phyloP scores from a whole-genome alignment of 2,888 invertebrate species.

The Drosophila nigricruria region DNA sequence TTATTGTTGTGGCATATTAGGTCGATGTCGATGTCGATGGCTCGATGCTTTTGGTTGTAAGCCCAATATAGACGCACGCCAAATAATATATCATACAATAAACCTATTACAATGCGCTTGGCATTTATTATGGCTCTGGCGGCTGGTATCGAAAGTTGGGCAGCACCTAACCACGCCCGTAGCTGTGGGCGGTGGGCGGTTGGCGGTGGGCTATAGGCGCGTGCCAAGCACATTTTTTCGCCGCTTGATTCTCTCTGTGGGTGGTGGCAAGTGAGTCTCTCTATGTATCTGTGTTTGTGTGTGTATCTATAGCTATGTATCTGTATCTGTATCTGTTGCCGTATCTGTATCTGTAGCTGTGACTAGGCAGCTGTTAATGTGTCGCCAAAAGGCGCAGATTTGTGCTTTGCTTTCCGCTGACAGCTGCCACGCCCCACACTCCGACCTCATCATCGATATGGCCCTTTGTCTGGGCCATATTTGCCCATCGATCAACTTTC shows the following conservation, averaged over 20 bases:
- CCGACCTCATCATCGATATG: background rate
- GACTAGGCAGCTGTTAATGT: slow-evolving; percentile 58
- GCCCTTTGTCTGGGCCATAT: slow-evolving; percentile 48
- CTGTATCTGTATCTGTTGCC: slow-evolving; percentile 13
- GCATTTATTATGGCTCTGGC: slow-evolving; percentile 35
- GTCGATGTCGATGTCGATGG: slow-evolving; percentile 13
- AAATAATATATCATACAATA: slow-evolving; percentile 75
- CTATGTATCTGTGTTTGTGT: background rate
- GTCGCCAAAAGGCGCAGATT: slow-evolving; percentile 41
- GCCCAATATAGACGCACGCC: slow-evolving; percentile 33
- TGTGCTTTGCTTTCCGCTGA: slow-evolving; percentile 29
- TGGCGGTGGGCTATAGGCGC: slow-evolving; percentile 38
- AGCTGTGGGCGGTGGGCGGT: slow-evolving; percentile 17
- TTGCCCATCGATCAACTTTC: slow-evolving; percentile 73
- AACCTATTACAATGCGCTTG: slow-evolving; percentile 64
- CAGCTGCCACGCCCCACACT: slow-evolving; percentile 15
- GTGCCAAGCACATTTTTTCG: slow-evolving; percentile 54
- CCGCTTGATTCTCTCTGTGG: background rate
- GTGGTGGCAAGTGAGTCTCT: background rate
- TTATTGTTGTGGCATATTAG: slow-evolving; percentile 45
- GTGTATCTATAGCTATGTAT: slow-evolving; percentile 24
- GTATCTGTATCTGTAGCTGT: background rate
- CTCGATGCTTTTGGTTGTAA: slow-evolving; percentile 42
- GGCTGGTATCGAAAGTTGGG: slow-evolving; percentile 12
- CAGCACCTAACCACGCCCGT: slow-evolving; percentile 24